Base-by-base conservation (phyloP, 1,140 invertebrate genomes). In the Centruroides vittatus region DNA sequence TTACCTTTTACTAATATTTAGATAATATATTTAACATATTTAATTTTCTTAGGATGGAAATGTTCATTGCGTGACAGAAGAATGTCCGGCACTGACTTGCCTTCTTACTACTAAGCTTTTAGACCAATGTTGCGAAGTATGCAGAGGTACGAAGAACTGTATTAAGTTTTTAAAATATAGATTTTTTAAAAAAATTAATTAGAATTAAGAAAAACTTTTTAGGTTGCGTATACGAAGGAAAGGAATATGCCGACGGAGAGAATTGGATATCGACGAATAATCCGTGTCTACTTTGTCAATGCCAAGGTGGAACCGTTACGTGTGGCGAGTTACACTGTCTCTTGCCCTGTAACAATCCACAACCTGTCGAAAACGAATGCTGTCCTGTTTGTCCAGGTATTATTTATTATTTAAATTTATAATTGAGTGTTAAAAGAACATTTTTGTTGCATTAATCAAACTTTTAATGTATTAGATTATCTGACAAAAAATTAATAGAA, bases 311-410 rank as follows among this genome's bases (percentile, higher is more conserved):
- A n/a, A 78, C 82, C 0, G 75, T 84, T 12, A 78, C 74, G 0
- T 87, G 85, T 69, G 74, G 34, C 54, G 46, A 62, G 23, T 65
- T 56, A 11, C 56, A 58, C 52, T 66, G 61, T 63, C 61, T 53
- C 63, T 59, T 71, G 75, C 35, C 73, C 86, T 86, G 87, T 76
- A 72, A 80, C 63, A 79, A 84, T 67, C 78, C 83, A 47, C 73
- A 87, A 57, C 80, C 80, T 67, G 72, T 78, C 59, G 74, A 79
- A 23, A 79, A 80, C 7, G 81, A 85, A 68, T 84, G 84, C 73
- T 85, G 85, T 73, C 81, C 81, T n/a, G 76, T 82, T 35, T 86
- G 84, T 71, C 76, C 78, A 52, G 81, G 57, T 60, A 60, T 56
- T 13, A 6, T 58, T n/a, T 49, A 10, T 10, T 10, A 49, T 49